Base-by-base conservation (phyloP, 2,797 vertebrate species). In the Falco naumanni region DNA sequence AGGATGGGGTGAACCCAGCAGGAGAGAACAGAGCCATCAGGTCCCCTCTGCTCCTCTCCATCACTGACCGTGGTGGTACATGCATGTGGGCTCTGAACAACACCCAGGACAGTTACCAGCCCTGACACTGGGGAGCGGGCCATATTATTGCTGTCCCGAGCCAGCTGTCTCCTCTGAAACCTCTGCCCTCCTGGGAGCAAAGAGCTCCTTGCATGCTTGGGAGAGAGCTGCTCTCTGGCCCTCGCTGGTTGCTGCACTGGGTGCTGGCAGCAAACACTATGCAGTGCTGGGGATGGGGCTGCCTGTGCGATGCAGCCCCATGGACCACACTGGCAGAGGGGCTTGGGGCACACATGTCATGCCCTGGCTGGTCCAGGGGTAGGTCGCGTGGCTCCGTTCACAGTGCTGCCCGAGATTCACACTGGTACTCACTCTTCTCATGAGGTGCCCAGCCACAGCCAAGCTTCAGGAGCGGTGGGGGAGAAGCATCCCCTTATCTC, bases 341-440 rank as follows among this genome's bases (percentile, higher is more conserved):
- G 13, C 8, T 20, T 11, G 53, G 59, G 59, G 33, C 70, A 41
- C 60, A 9, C 31, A 8, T 6, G 66, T 19, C 29, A 15, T 4
- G 12, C 61, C 16, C 10, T 1, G 4, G 20, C 19, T 5, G 80
- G 33, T 13, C 15, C n/a, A 1, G 22, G 53, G 20, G 37, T 17
- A 0, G 20, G 7, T 15, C 4, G 13, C 54, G 5, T 0, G 63
- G 54, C 34, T 48, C 24, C 0, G 0, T 6, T n/a, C 51, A 4
- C 6, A 10, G 10, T 1, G 0, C 31, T 34, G 80, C 76, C 70
- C 5, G 0, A 39, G 22, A 29, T 17, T 18, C 54, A 7, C 3
- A 1, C 0, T 6, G 34, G 53, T 72, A 9, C 19, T 34, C 1
- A 4, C 53, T 50, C 15, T 39, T 12, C 48, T 21, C 7, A 26